These are phyloP conservation scores for Lycocerus yunnanus DNA, from an alignment of 2,888 invertebrate genomes.

Conservation along the genomic window DNA sequence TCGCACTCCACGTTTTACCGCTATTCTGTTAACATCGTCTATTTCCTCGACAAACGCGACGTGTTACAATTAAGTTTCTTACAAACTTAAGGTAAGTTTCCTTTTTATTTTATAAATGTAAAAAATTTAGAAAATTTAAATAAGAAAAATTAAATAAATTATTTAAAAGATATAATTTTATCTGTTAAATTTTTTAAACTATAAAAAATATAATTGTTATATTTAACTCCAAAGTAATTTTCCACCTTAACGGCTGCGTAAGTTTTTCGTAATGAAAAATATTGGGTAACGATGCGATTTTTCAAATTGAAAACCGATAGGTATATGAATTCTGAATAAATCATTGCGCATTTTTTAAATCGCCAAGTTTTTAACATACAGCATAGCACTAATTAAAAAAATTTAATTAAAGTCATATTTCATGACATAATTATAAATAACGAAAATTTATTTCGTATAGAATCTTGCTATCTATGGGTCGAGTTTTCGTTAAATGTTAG, in stretches of 20 bases:
- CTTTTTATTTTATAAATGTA: not conserved
- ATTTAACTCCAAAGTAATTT: not conserved
- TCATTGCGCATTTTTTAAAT: not conserved
- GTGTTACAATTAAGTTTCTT: conserved; percentile 14
- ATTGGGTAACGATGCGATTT: not conserved
- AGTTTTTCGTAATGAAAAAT: not conserved
- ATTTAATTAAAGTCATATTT: not conserved
- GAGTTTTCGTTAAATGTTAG: not conserved
- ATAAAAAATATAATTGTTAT: not conserved
- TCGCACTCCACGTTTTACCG: conserved; percentile 13
- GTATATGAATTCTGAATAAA: not conserved
- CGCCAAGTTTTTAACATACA: not conserved
- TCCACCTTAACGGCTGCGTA: not conserved
- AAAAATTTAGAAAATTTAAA: not conserved
- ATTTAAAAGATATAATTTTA: too few species aligned
- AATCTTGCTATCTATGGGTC: not conserved
- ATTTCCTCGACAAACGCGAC: conserved; percentile 11
- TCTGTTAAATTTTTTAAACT: not conserved
- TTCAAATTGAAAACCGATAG: not conserved
- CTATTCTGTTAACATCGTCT: conserved; percentile 17
- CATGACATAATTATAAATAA: not conserved
- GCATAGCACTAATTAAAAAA: not conserved
- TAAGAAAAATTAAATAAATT: not conserved
- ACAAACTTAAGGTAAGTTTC: conserved; percentile 5
- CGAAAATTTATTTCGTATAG: not conserved